phyloP scores from a whole-genome alignment of 2,113 vertebrate genomes.

The Sylvia atricapilla region DNA sequence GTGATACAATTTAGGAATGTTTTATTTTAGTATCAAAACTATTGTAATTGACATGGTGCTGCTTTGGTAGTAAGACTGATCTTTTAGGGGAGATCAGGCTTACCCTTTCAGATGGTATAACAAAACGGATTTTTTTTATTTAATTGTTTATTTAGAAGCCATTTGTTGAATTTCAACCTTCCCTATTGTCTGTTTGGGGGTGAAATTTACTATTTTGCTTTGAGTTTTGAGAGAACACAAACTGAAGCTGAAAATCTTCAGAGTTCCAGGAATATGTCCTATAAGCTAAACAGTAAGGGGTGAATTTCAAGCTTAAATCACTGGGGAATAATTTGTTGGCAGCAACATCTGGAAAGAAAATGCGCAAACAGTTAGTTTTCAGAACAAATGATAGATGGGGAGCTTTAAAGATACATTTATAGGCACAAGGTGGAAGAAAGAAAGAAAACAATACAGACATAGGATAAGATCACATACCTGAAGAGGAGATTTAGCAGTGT shows the following conservation, averaged over 20 bases:
- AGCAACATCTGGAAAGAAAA: slow-evolving; percentile 22
- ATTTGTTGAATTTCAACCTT: not conserved
- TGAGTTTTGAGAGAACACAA: not conserved
- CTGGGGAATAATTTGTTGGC: slow-evolving; percentile 34
- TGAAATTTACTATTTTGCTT: not conserved
- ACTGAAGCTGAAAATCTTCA: slow-evolving; percentile 35
- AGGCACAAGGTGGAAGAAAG: not conserved
- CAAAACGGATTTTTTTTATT: not conserved
- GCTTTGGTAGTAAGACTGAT: not conserved
- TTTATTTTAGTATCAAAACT: not conserved
- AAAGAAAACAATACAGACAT: not conserved
- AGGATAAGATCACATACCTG: not conserved
- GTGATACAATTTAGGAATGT: not conserved
- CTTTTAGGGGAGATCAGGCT: not conserved
- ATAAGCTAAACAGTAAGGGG: not conserved
- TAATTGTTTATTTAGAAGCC: not conserved
- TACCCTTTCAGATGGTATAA: not conserved
- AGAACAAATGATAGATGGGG: slow-evolving; percentile 17
- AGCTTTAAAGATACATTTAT: slow-evolving; percentile 14
- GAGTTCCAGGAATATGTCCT: slow-evolving; percentile 20
- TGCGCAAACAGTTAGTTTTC: slow-evolving; percentile 4
- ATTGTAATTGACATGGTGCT: not conserved
- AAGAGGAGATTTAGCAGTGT: not conserved
- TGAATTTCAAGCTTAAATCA: slow-evolving; percentile 41
- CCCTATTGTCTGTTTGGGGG: not conserved